Base-by-base conservation (phyloP, 2,113 vertebrate species). In the Proterorhinus semilunaris region DNA sequence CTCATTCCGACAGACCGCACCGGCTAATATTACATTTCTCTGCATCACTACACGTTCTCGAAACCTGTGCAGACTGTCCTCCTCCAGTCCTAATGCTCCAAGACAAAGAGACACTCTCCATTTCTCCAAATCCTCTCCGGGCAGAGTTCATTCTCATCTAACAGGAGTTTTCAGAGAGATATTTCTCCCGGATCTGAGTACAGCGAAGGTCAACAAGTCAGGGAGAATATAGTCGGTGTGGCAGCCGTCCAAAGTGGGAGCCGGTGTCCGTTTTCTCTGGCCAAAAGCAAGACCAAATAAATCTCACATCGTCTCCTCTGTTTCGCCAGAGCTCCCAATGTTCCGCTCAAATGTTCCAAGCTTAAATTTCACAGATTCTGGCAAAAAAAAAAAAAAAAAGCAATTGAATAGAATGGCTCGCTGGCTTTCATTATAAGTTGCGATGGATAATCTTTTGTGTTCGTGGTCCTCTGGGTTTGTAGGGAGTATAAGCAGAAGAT, bases 351-450 rank as follows among this genome's bases (percentile, higher is more conserved):
- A n/a, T n/a, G n/a, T 70, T 77, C 48, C 47, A 36, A 83, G 80
- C 36, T 87, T 72, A 10, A 65, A 82, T 86, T 87, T 82, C 82
- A 75, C 74, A 58, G 59, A 78, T 79, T 44, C 42, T n/a, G 70
- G 69, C 53, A 63, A 68, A 70, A 80, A 47, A 47, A 0, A 47
- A 42, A 58, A 55, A 58, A 58, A 58, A 66, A 47, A 17, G 49
- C 68, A 78, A 54, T 58, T 66, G 74, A 85, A 68, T 27, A 65
- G 48, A 80, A 65, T 8, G 9, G 43, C 48, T 51, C 0, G 3
- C 75, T 76, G 71, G 80, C 70, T 85, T 85, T 83, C 61, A 76
- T 83, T 89, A 83, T 66, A 50, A 82, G 66, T 45, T 55, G 66
- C 80, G 83, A 79, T 66, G 46, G 51, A 87, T 79, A 54, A 68